phyloP scores from a whole-genome alignment of 2,888 invertebrate species.

The Chymomyza fuscimana region DNA sequence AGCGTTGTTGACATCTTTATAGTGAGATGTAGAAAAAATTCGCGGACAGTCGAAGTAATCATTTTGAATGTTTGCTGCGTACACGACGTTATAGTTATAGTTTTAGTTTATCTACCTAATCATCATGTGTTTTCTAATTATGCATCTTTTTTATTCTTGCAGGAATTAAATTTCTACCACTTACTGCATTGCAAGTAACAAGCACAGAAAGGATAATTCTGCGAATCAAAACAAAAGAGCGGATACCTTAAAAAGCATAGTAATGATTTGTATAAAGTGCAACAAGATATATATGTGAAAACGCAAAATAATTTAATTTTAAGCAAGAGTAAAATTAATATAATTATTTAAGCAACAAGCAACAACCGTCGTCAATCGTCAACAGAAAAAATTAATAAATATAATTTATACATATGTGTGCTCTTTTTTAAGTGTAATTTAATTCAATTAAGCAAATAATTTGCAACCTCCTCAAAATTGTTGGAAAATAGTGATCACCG shows the following conservation, averaged over 20 bases:
- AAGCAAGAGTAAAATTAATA: slow-evolving; percentile 49
- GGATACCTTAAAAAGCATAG: neutral
- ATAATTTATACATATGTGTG: slow-evolving; percentile 6
- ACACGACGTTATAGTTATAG: neutral
- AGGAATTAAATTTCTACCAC: slow-evolving; percentile 64
- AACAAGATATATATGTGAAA: slow-evolving; percentile 10
- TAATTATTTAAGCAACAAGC: slow-evolving; percentile 48
- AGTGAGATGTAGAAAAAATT: slow-evolving; percentile 7
- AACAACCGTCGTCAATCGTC: slow-evolving; percentile 16
- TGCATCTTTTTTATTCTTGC: slow-evolving; percentile 26
- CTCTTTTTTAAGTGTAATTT: slow-evolving; percentile 13
- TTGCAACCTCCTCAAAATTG: slow-evolving; percentile 4
- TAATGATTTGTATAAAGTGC: slow-evolving; percentile 18
- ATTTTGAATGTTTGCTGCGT: neutral
- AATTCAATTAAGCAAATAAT: slow-evolving; percentile 17
- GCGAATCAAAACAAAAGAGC: slow-evolving; percentile 32
- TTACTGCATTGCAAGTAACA: slow-evolving; percentile 62
- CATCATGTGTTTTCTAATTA: neutral
- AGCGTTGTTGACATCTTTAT: neutral
- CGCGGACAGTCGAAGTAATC: neutral
- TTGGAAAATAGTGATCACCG: slow-evolving; percentile 1
- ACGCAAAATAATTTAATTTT: slow-evolving; percentile 54
- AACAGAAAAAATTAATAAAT: slow-evolving; percentile 16
- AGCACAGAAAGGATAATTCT: slow-evolving; percentile 37
- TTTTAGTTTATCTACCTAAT: neutral